Conservation (phyloP, 2,888 invertebrate species). For the Tinea semifulvella region DNA sequence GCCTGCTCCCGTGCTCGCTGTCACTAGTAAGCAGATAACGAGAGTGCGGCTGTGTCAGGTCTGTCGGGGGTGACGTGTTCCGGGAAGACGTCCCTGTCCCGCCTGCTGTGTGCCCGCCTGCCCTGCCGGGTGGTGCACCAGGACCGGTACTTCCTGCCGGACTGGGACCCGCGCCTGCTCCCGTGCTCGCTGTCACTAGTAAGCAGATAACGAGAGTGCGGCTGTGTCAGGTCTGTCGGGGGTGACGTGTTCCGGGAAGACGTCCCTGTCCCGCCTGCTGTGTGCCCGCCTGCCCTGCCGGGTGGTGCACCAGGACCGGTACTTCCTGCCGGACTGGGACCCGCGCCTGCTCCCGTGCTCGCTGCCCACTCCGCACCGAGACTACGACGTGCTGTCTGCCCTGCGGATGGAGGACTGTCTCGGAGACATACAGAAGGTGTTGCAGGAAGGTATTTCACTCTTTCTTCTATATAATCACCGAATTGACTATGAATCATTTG, state of each 20-base stretch:
- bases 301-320: conserved; percentile 61
- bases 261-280: conserved; percentile 72
- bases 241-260: conserved; percentile 87
- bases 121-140: neutral
- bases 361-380: conserved; percentile 70
- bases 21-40: too few relatives aligned
- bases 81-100: conserved; percentile 78
- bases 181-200: conserved; percentile 55
- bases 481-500: too few relatives aligned
- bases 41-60: conserved; percentile 54
- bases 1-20: conserved; percentile 63
- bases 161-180: conserved; percentile 15
- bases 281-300: conserved; percentile 20
- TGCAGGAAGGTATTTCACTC: neutral
- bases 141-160: conserved; percentile 9
- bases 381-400: conserved; percentile 77
- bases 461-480: too few relatives aligned
- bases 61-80: conserved; percentile 85
- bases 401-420: conserved; percentile 77
- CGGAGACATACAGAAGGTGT: neutral
- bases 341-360: conserved; percentile 69
- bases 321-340: conserved; percentile 74
- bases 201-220: conserved; percentile 33
- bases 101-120: conserved; percentile 33
- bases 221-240: conserved; percentile 71